Percentiles rank a stretch among this genome's conserved stretches.
Evolutionary conservation across 92 coral and sea anemone species (phyloP).

Genomic region (Parazoanthus darwini): DNA sequence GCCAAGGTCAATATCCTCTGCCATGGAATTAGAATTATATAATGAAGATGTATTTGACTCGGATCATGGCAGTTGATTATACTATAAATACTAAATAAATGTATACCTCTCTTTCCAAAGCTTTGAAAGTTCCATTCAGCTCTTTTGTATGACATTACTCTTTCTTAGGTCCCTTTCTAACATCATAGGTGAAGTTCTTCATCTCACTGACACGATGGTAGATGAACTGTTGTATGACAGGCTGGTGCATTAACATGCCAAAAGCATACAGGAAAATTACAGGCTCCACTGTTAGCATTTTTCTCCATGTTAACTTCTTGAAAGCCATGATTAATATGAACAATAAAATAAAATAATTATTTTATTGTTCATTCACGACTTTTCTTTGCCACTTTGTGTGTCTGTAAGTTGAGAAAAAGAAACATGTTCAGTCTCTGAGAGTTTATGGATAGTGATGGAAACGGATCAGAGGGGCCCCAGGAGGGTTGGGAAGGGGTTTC

Average conservation of each 20-base stretch:
- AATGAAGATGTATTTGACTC: too few species aligned
- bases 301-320: slow-evolving; percentile 55
- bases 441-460: too few species aligned
- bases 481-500: too few species aligned
- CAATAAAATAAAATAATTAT: too few species aligned
- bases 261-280: slow-evolving; percentile 74
- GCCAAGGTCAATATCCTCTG: too few species aligned
- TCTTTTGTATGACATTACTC: slow-evolving; percentile 28
- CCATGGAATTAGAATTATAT: too few species aligned
- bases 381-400: too few species aligned
- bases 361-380: too few species aligned
- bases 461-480: too few species aligned
- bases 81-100: neutral
- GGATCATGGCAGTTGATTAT: too few species aligned
- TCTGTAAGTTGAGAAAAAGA: too few species aligned
- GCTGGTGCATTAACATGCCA: slow-evolving; percentile 71
- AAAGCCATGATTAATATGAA: neutral
- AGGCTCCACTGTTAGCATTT: slow-evolving; percentile 74
- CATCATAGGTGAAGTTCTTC: slow-evolving; percentile 63
- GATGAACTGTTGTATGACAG: slow-evolving; percentile 65
- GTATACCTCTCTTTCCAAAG: slow-evolving; percentile 66
- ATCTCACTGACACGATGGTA: slow-evolving; percentile 68
- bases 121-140: slow-evolving; percentile 48
- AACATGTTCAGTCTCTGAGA: too few species aligned
- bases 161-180: slow-evolving; percentile 26